Percentiles rank a stretch among this genome's conserved stretches.
phyloP scores from a whole-genome alignment of 2,113 vertebrate genomes.

The Nymphicus hollandicus region DNA sequence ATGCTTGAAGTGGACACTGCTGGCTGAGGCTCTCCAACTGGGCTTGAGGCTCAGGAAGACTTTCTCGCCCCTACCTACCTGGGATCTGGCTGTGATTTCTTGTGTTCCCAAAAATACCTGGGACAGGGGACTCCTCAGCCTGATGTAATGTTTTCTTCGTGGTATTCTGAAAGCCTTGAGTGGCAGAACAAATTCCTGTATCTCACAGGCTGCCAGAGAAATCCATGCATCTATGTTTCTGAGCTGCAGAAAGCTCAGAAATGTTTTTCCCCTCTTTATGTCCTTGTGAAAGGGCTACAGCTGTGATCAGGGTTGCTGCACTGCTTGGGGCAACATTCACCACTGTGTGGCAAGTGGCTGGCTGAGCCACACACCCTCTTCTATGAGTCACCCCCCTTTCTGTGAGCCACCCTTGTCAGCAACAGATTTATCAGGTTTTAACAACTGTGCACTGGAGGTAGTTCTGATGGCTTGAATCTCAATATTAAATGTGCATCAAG shows the following conservation, averaged over 20 bases:
- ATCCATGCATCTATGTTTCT: not conserved
- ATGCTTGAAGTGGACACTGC: not conserved
- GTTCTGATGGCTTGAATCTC: not conserved
- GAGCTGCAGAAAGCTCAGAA: not conserved
- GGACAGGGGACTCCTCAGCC: not conserved
- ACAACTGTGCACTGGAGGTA: not conserved
- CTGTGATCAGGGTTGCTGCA: not conserved
- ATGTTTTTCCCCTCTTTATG: accelerated
- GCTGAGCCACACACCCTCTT: not conserved
- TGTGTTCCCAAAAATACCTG: not conserved
- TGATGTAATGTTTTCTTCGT: not conserved
- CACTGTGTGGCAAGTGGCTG: accelerated
- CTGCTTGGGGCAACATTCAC: not conserved
- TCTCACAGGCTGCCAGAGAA: not conserved
- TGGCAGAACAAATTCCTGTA: not conserved
- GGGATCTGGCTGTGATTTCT: not conserved
- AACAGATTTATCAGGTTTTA: not conserved
- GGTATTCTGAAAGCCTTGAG: not conserved
- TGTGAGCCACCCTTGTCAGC: not conserved
- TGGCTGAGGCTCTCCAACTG: not conserved
- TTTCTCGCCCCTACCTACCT: not conserved
- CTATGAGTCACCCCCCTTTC: not conserved
- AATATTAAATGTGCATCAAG: not conserved
- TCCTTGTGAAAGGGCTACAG: not conserved
- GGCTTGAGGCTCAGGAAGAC: not conserved